These are phyloP conservation scores for Dexiosoma caninum DNA, from an alignment of 2,888 invertebrate genomes.

Conservation along the genomic window DNA sequence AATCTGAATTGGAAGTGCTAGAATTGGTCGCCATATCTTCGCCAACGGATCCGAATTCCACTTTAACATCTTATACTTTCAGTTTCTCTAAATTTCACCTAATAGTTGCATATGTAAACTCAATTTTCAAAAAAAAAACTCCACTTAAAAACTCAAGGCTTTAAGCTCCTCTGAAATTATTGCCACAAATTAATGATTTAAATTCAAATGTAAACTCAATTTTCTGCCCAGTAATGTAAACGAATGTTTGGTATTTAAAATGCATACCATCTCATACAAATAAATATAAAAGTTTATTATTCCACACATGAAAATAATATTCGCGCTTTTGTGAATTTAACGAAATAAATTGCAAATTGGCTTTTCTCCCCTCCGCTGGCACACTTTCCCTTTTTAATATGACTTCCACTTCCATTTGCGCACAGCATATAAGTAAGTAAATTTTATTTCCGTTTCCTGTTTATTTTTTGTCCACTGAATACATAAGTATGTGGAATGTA, in stretches of 20 bases:
- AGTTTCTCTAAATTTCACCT: too few relatives aligned
- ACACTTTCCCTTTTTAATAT: not conserved
- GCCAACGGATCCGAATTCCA: too few relatives aligned
- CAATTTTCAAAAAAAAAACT: too few relatives aligned
- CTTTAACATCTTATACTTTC: too few relatives aligned
- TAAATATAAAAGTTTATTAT: conserved; percentile 5
- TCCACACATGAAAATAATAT: not conserved
- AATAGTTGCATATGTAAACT: too few relatives aligned
- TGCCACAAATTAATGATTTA: too few relatives aligned
- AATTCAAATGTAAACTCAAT: too few relatives aligned
- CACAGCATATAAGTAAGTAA: conserved; percentile 10
- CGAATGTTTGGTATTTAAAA: not conserved
- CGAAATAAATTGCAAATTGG: conserved; percentile 4
- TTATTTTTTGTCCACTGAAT: not conserved
- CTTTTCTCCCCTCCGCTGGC: not conserved
- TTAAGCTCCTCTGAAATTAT: too few relatives aligned
- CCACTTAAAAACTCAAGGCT: too few relatives aligned
- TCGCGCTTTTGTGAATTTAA: not conserved
- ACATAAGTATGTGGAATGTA: too few relatives aligned
- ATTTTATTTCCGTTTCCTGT: conserved; percentile 24
- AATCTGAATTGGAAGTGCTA: too few relatives aligned
- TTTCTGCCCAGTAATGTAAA: not conserved
- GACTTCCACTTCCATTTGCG: conserved; percentile 27
- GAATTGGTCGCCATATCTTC: too few relatives aligned
- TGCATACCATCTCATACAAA: not conserved